Evolutionary conservation across 2,888 invertebrate species (phyloP), one percentile per base, ranked within the genome.

Genomic region (Xestobium rufovillosum): DNA sequence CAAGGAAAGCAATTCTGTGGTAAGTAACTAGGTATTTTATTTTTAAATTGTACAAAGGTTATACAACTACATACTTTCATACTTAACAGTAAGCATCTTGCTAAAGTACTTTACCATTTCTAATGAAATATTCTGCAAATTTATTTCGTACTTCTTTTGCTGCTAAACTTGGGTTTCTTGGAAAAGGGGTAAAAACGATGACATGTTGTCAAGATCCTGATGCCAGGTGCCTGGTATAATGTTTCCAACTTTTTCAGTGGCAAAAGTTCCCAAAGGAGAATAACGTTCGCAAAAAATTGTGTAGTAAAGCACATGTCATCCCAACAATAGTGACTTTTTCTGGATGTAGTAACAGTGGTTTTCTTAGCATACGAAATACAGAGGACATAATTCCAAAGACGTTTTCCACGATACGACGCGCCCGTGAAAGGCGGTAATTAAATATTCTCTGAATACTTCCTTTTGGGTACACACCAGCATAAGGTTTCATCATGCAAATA

Each of bases 381-480:
- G 42, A 23, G 12, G 43, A 31, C 14, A 38, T 14, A 33, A 48
- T 39, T 9, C 44, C 39, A 27, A 47, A 42, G 9, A 29, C 37
- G 41, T 50, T 45, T 43, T 58, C 56, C 16, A 56, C 51, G 15
- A 53, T 48, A 34, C 49, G 6, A 10, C 28, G 28, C 4, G 28
- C 39, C 32, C 51, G 41, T 27, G 44, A 47, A 13, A 52, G 39
- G n/a, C 53, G 35, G 35, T 55, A 56, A 43, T 57, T 59, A 39
- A 51, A 57, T 17, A 55, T 44, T 35, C 43, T 44, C 33, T 32
- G 9, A 9, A 11, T 8, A 26, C 3, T 14, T 3, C 23, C 25
- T 33, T 34, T 36, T 10, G 26, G 31, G 19, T 19, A 33, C 10
- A 31, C n/a, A n/a, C 39, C 42, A 13, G 43, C 30, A 17, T 36